These are phyloP conservation scores for Trilocha varians DNA, from an alignment of 2,888 invertebrate species.

Conservation along the genomic window DNA sequence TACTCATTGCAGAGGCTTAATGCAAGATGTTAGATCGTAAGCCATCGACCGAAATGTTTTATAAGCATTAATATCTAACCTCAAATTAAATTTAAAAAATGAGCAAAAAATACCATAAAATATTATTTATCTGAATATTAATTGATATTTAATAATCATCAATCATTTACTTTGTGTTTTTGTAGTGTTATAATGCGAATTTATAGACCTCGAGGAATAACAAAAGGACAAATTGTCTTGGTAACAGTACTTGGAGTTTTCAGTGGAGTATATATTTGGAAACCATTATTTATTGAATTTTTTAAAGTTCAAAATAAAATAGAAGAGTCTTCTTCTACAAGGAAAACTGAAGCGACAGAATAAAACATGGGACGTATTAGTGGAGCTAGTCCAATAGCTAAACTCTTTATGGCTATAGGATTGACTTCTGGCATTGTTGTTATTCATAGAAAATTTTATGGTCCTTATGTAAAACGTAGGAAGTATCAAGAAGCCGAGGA, in stretches of 20 bases:
- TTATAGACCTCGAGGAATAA: conserved; percentile 47
- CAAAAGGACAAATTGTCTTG: conserved; percentile 49
- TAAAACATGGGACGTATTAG: conserved; percentile 32
- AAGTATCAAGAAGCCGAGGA: conserved; percentile 41
- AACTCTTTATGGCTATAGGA: conserved; percentile 49
- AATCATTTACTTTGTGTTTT: neutral
- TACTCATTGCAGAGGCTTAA: too few relatives aligned
- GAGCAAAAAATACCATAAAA: too few relatives aligned
- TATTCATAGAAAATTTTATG: conserved; percentile 31
- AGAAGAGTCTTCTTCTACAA: conserved; percentile 12
- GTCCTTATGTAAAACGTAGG: conserved; percentile 33
- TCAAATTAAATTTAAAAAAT: too few relatives aligned
- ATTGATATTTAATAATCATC: too few relatives aligned
- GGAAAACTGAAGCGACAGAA: conserved; percentile 13
- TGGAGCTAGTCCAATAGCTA: conserved; percentile 41
- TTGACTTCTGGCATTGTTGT: conserved; percentile 40
- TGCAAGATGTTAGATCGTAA: too few relatives aligned
- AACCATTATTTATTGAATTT: conserved; percentile 49
- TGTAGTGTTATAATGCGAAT: conserved; percentile 47
- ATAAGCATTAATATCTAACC: too few relatives aligned
- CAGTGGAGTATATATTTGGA: conserved; percentile 68
- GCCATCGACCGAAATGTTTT: too few relatives aligned
- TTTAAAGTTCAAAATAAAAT: conserved; percentile 25
- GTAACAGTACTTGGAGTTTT: conserved; percentile 53
- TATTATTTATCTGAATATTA: too few relatives aligned